phyloP scores from a whole-genome alignment of 37 sponge, comb jelly and placozoan genomes.

The Halisarca cf. caerulea region DNA sequence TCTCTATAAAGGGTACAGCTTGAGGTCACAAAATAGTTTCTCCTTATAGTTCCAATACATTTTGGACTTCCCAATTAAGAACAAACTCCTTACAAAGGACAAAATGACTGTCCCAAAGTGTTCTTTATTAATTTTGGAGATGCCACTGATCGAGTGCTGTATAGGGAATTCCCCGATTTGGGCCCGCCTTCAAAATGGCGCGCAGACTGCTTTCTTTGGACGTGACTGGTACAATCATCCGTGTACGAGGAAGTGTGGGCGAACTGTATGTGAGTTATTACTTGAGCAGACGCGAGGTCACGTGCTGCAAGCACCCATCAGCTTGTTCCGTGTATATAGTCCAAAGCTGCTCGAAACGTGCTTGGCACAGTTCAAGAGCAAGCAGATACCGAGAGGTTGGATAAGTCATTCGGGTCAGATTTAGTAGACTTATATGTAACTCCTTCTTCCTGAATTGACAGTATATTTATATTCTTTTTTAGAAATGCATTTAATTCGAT shows the following conservation, averaged over 20 bases:
- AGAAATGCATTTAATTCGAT: background rate
- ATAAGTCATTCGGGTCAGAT: background rate
- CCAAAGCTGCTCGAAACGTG: background rate
- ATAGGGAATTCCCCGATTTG: no score
- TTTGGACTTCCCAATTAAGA: no score
- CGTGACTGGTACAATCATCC: background rate
- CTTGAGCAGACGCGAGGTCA: background rate
- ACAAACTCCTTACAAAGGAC: no score
- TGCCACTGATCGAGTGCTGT: no score
- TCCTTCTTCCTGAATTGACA: no score
- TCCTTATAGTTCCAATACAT: no score
- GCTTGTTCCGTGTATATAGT: background rate
- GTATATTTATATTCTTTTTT: background rate
- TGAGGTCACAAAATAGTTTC: no score
- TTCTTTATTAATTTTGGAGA: no score
- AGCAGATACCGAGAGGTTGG: background rate
- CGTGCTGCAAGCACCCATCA: background rate
- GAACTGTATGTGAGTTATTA: background rate
- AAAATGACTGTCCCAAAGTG: no score
- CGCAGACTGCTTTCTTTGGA: background rate
- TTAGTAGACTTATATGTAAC: no score
- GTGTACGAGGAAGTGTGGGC: background rate
- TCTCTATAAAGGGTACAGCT: no score
- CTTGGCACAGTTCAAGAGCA: background rate
- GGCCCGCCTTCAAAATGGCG: no score